Conservation (phyloP, 2,888 invertebrate species). For the Agonum fuliginosum region DNA sequence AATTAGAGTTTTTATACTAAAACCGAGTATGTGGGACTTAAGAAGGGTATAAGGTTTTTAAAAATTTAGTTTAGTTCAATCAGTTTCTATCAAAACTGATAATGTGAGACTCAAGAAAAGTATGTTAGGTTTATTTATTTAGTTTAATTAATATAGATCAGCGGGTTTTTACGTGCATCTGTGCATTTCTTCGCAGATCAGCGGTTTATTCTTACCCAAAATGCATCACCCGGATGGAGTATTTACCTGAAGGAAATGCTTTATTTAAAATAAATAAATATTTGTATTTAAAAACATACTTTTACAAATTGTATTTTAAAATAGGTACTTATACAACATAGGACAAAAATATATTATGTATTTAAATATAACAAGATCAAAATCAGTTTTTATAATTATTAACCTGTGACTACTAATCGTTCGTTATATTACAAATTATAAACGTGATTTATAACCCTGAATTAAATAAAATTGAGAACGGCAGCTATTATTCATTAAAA, state of each 20-base stretch:
- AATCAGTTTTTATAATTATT: conserved; percentile 16
- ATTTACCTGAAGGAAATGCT: conserved; percentile 4
- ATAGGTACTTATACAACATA: conserved; percentile 51
- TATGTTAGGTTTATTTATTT: too few relatives aligned
- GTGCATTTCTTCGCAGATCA: too few relatives aligned
- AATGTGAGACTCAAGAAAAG: too few relatives aligned
- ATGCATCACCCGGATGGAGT: not conserved
- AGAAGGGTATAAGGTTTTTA: too few relatives aligned
- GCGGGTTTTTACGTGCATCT: too few relatives aligned
- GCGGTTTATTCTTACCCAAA: too few relatives aligned
- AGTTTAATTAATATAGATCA: too few relatives aligned
- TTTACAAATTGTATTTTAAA: conserved; percentile 51
- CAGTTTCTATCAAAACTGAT: too few relatives aligned
- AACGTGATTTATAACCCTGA: conserved; percentile 6
- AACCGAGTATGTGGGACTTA: too few relatives aligned
- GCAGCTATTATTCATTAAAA: conserved; percentile 27
- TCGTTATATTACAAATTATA: conserved; percentile 22
- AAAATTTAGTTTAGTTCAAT: too few relatives aligned
- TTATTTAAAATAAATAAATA: conserved; percentile 33
- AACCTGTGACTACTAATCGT: not conserved
- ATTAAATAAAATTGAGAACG: conserved; percentile 18
- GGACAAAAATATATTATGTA: conserved; percentile 53
- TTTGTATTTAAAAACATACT: conserved; percentile 48
- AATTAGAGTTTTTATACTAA: too few relatives aligned
- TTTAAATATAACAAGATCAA: conserved; percentile 39